Evolutionary conservation across 2,113 vertebrate genomes (phyloP).

Genomic region (Progne subis): DNA sequence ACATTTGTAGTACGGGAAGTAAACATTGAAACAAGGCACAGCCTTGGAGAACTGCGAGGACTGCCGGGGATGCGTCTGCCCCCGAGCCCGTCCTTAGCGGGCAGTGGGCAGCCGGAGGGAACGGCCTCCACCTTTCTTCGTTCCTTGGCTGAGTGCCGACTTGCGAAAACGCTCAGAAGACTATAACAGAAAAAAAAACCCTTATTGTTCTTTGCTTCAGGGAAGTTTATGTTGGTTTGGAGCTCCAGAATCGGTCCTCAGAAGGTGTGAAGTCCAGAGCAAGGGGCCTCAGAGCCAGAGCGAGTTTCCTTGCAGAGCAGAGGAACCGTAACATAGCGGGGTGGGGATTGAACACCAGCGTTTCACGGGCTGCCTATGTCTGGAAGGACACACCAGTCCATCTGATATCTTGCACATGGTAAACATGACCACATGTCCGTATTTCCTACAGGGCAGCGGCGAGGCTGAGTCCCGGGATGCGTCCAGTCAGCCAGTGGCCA

Average conservation of each 20-base stretch:
- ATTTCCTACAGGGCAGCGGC: neutral
- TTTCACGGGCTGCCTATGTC: neutral
- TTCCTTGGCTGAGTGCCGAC: neutral
- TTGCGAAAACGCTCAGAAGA: neutral
- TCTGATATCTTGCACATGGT: neutral
- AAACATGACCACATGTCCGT: neutral
- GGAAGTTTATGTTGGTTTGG: neutral
- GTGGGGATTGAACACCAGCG: neutral
- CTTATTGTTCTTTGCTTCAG: neutral
- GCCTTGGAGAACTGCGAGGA: neutral
- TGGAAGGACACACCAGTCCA: neutral
- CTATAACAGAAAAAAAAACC: neutral
- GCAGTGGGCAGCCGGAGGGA: neutral
- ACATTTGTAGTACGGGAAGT: constrained; percentile 6
- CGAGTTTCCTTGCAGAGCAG: neutral
- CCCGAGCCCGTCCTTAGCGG: neutral
- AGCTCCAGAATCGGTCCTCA: neutral
- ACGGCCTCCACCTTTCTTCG: accelerated
- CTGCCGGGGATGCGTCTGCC: neutral
- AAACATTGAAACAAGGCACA: neutral
- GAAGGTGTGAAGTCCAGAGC: neutral
- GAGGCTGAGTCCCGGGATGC: neutral
- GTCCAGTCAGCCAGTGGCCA: neutral
- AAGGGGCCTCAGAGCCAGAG: neutral
- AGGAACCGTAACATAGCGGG: neutral